These are phyloP conservation scores for Digitonthophagus gazella DNA, from an alignment of 2,888 invertebrate genomes.

Conservation along the genomic window DNA sequence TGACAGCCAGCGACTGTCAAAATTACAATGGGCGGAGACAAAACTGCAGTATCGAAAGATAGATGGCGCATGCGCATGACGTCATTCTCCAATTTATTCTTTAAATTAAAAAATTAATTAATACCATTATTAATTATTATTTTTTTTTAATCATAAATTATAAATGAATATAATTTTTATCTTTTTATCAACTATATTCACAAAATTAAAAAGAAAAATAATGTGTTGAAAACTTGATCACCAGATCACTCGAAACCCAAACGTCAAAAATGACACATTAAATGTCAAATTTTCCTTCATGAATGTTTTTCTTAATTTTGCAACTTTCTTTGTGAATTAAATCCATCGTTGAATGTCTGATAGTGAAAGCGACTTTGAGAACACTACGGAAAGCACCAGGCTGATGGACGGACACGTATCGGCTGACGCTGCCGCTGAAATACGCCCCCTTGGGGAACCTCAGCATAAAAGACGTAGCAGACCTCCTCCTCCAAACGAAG, in stretches of 20 bases:
- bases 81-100: background rate
- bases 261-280: no score
- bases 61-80: background rate
- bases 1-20: slow-evolving; percentile 23
- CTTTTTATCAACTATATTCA: no score
- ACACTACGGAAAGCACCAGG: slow-evolving; percentile 72
- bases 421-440: slow-evolving; percentile 57
- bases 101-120: background rate
- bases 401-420: slow-evolving; percentile 82
- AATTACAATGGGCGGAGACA: slow-evolving; percentile 18
- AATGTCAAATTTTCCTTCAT: no score
- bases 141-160: background rate
- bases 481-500: slow-evolving; percentile 25
- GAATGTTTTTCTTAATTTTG: background rate
- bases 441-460: slow-evolving; percentile 52
- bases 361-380: slow-evolving; percentile 56
- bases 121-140: background rate
- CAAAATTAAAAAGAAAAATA: no score
- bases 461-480: slow-evolving; percentile 59
- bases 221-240: no score
- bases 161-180: no score
- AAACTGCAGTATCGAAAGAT: background rate
- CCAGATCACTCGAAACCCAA: no score
- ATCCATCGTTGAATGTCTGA: slow-evolving; percentile 48
- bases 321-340: background rate